These are phyloP conservation scores for Pristionchus maxplancki DNA, from an alignment of 2,888 invertebrate genomes.

Conservation along the genomic window DNA sequence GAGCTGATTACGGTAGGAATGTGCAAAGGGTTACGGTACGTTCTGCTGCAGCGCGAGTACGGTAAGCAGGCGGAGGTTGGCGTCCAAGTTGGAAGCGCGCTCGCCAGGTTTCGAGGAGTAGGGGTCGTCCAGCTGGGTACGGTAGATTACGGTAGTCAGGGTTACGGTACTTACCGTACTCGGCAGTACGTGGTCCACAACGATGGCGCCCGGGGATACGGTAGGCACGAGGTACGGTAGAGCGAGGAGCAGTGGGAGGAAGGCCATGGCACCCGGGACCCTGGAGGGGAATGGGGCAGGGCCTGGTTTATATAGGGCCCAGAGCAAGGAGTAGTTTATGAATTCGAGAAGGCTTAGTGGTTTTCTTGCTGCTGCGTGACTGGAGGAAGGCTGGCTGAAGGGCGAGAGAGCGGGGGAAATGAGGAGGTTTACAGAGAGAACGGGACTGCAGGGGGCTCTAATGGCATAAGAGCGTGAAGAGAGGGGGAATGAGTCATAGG, in stretches of 20 bases:
- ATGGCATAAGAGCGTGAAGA: neutral
- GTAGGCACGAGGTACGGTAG: neutral
- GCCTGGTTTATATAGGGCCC: conserved; percentile 31
- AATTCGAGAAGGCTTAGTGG: conserved; percentile 44
- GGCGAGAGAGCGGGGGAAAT: neutral
- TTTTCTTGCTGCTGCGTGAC: conserved; percentile 10
- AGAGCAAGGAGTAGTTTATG: neutral
- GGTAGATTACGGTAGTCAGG: neutral
- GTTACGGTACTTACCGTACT: conserved; percentile 39
- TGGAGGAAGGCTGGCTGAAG: neutral
- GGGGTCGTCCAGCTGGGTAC: conserved; percentile 56
- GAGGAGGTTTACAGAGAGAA: no score
- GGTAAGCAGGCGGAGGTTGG: conserved; percentile 64
- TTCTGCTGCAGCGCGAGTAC: conserved; percentile 66
- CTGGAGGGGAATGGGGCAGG: no score
- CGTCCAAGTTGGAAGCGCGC: conserved; percentile 68
- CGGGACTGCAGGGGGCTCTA: neutral
- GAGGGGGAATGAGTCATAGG: conserved; percentile 20
- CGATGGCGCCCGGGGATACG: neutral
- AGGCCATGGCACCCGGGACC: conserved; percentile 24
- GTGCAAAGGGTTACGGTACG: conserved; percentile 52
- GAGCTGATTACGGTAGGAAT: neutral
- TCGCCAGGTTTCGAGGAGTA: conserved; percentile 62
- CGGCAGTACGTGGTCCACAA: conserved; percentile 44
- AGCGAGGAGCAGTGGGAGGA: neutral